These are phyloP conservation scores for Rutilus rutilus DNA, from an alignment of 2,113 vertebrate genomes.

Conservation along the genomic window DNA sequence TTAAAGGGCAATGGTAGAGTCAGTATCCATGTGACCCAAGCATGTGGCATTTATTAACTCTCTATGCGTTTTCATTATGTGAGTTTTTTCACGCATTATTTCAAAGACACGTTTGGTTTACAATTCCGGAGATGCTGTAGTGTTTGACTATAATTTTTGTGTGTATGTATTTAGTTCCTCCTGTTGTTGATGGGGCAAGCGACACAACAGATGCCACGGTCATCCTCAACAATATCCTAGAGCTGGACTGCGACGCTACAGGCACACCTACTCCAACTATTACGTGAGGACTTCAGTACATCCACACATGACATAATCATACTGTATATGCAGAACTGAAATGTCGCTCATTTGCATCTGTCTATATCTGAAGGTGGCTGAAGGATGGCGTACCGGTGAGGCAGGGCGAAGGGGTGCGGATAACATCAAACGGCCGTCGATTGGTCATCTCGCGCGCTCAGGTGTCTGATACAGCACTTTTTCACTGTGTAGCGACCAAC, in stretches of 20 bases:
- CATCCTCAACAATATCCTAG: slow-evolving; percentile 82
- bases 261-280: slow-evolving; percentile 86
- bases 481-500: slow-evolving; percentile 89
- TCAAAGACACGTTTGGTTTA: neutral
- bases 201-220: slow-evolving; percentile 81
- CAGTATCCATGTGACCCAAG: neutral
- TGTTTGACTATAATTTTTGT: slow-evolving; percentile 32
- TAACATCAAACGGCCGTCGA: slow-evolving; percentile 81
- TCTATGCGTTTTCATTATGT: neutral
- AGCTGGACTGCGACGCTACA: slow-evolving; percentile 85
- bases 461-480: slow-evolving; percentile 86
- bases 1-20: neutral
- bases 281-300: slow-evolving; percentile 77
- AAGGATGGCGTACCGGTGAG: slow-evolving; percentile 84
- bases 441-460: slow-evolving; percentile 84
- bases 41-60: slow-evolving; percentile 14
- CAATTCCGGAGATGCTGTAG: neutral
- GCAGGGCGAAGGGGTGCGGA: slow-evolving; percentile 75
- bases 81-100: neutral
- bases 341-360: neutral
- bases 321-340: neutral
- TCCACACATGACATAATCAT: neutral
- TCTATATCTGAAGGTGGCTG: slow-evolving; percentile 81
- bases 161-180: slow-evolving; percentile 80
- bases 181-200: slow-evolving; percentile 81